A percentile compares a stretch with the other conserved stretches of the same genome.
Evolutionary conservation across 2,113 vertebrate species (phyloP).

Genomic region (Neolamprologus kungweensis): DNA sequence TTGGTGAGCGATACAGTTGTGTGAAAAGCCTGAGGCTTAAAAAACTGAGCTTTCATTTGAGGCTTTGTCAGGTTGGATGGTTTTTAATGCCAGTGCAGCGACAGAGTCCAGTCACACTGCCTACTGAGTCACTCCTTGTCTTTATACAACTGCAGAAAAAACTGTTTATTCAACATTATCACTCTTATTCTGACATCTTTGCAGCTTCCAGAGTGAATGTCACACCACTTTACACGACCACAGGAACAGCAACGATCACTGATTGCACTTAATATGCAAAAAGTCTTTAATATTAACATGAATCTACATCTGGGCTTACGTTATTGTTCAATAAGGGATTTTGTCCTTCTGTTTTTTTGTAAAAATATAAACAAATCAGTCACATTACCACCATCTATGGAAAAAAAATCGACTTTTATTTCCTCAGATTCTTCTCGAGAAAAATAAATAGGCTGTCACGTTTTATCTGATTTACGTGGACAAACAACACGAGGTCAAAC

Average conservation of each 20-base stretch:
- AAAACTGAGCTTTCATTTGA: background rate
- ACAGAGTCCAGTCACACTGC: background rate
- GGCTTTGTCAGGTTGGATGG: background rate
- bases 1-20: constrained; percentile 23
- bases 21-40: constrained; percentile 15
- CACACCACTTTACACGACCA: background rate
- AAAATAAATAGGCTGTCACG: constrained; percentile 28
- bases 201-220: background rate
- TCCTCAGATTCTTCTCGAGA: background rate
- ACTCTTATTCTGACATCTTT: background rate
- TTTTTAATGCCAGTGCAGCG: background rate
- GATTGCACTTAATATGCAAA: background rate
- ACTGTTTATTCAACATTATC: background rate
- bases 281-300: background rate
- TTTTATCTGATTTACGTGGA: constrained; percentile 8
- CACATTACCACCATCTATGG: background rate
- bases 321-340: background rate
- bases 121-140: background rate
- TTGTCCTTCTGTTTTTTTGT: background rate
- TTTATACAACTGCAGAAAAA: background rate
- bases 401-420: background rate
- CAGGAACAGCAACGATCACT: background rate
- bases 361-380: background rate
- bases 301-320: background rate
- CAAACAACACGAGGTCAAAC: constrained; percentile 17